Base-by-base conservation (phyloP, 2,888 invertebrate species). In the Pseudolycoriella hygida region DNA sequence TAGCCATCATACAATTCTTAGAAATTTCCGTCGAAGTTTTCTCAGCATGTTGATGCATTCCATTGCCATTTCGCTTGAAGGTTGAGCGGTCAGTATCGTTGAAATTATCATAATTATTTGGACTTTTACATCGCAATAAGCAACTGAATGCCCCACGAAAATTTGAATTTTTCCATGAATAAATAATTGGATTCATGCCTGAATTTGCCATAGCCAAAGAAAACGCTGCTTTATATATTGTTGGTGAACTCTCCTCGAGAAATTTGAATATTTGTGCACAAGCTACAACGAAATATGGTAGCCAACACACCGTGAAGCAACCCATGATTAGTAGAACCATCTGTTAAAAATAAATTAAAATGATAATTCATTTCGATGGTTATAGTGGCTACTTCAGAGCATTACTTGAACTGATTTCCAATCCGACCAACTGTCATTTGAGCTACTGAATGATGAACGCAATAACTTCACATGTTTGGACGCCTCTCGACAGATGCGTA, bases 121-220 rank as follows among this genome's bases (percentile, higher is more conserved):
- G 77, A 48, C 71, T 67, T 55, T 73, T 71, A 57, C 82, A 81
- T 19, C 73, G 72, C 14, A 83, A 62, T 11, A 83, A 66, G 50
- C 74, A 74, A 25, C 71, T 69, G 57, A 85, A 84, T 1, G 84
- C 80, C 43, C 73, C 72, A 3, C 84, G 73, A 59, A 84, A 85
- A 50, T 77, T 81, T 6, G 75, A 70, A 60, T 84, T 85, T 61
- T 86, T 86, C 85, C 86, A 86, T 25, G 84, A 83, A 66, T 86
- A 86, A 54, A 85, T 84, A 40, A 85, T 66, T 1, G 86, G 86
- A 64, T 86, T 86, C 56, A 84, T 73, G 20, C 80, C 80, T 8
- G 84, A 85, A 61, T 85, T 85, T 44, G 78, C 73, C 69, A 85
- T 78, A 18, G 84, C 85, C 50, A 86, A 67, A 2, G 79, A 75